These are phyloP conservation scores for Mesorhabditis spiculigera DNA, from an alignment of 2,888 invertebrate genomes.

Conservation along the genomic window DNA sequence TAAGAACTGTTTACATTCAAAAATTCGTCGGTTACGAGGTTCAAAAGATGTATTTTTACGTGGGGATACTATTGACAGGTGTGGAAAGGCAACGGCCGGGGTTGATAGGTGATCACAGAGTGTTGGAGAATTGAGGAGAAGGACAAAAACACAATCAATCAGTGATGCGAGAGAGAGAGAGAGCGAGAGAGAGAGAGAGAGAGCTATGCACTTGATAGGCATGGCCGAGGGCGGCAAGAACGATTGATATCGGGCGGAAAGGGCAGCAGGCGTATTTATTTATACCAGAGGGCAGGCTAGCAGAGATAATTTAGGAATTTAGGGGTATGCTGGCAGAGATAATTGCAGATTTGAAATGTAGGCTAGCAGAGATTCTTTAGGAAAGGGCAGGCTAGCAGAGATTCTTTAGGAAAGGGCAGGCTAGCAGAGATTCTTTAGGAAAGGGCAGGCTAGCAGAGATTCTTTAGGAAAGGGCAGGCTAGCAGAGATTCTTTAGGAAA, in stretches of 20 bases:
- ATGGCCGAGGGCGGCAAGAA: slow-evolving; percentile 12
- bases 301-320: too few species aligned
- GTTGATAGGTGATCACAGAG: neutral
- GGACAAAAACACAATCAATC: neutral
- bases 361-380: too few species aligned
- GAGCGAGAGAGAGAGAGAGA: neutral
- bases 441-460: too few species aligned
- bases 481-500: too few species aligned
- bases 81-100: neutral
- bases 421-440: too few species aligned
- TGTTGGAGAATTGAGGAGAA: neutral
- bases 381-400: too few species aligned
- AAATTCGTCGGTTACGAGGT: too few species aligned
- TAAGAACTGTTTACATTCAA: too few species aligned
- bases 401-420: too few species aligned
- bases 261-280: slow-evolving; percentile 13
- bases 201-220: neutral
- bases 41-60: too few species aligned
- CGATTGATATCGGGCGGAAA: slow-evolving; percentile 5
- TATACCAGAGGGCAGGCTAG: neutral
- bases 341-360: neutral
- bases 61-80: neutral
- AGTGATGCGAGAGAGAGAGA: slow-evolving; percentile 1
- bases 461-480: too few species aligned
- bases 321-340: too few species aligned